Evolutionary conservation across 2,113 vertebrate species (phyloP).

Genomic region (Butastur rufipennis): DNA sequence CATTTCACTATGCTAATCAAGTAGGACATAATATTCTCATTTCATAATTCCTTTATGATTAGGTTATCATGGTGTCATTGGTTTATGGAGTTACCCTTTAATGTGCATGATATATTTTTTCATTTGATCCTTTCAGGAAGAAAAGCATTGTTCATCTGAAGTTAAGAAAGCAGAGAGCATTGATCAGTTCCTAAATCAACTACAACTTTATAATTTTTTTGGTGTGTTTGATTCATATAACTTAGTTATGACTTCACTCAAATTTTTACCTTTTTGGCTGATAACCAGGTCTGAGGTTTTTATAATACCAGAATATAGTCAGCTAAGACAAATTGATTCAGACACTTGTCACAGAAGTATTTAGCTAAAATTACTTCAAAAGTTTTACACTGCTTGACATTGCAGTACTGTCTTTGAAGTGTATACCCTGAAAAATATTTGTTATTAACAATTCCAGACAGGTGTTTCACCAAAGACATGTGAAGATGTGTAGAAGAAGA

Average conservation of each 20-base stretch:
- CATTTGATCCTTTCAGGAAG: background rate
- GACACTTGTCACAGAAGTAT: slow-evolving; percentile 80
- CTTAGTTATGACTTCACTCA: slow-evolving; percentile 31
- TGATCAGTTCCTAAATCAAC: background rate
- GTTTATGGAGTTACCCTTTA: background rate
- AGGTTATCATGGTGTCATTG: background rate
- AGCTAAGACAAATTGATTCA: slow-evolving; percentile 76
- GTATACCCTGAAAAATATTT: slow-evolving; percentile 75
- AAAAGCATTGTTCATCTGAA: slow-evolving; percentile 3
- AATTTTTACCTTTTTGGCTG: slow-evolving; percentile 62
- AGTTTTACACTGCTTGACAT: slow-evolving; percentile 74
- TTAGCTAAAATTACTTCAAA: slow-evolving; percentile 78
- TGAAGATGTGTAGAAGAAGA: slow-evolving; percentile 75
- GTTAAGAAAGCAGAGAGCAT: background rate
- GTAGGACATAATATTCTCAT: background rate
- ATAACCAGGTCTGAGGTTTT: slow-evolving; percentile 56
- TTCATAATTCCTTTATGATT: background rate
- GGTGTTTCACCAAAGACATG: slow-evolving; percentile 77
- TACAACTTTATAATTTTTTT: background rate
- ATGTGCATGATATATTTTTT: background rate
- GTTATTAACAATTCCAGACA: slow-evolving; percentile 80
- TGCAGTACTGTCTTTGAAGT: slow-evolving; percentile 77
- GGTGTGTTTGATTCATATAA: slow-evolving; percentile 41
- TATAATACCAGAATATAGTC: slow-evolving; percentile 56
- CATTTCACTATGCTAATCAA: background rate